These are phyloP conservation scores for Pandemis cinnamomeana DNA, from an alignment of 2,888 invertebrate genomes.

Conservation along the genomic window DNA sequence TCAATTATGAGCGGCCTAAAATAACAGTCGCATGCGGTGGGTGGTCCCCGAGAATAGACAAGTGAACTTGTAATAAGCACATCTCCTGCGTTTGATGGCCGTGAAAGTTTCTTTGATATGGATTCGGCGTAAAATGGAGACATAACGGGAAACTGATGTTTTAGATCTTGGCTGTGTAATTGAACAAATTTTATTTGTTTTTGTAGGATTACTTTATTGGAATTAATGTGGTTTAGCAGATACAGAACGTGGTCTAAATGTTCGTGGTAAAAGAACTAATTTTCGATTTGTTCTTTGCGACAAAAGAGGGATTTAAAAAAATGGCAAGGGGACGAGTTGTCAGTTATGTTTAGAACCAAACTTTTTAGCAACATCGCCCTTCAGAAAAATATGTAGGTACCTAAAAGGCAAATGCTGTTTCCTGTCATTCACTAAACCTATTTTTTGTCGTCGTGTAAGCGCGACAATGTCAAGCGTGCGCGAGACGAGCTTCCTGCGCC, in stretches of 20 bases:
- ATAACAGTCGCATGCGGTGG: conserved; percentile 67
- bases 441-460: conserved; percentile 36
- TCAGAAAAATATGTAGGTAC: background rate
- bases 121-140: conserved; percentile 47
- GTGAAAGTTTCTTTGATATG: conserved; percentile 51
- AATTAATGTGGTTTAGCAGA: background rate
- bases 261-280: background rate
- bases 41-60: conserved; percentile 77
- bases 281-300: background rate
- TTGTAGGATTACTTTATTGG: background rate
- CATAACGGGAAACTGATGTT: background rate
- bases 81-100: conserved; percentile 57
- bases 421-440: conserved; percentile 35
- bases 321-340: background rate
- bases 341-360: background rate
- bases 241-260: background rate
- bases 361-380: conserved; percentile 10
- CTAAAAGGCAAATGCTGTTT: conserved; percentile 35
- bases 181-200: background rate
- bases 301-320: background rate
- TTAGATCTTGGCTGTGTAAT: background rate
- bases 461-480: conserved; percentile 54
- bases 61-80: conserved; percentile 63
- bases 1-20: conserved; percentile 78
- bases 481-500: conserved; percentile 61